Percentiles rank a stretch among this genome's conserved stretches.
Evolutionary conservation across 2,113 vertebrate species (phyloP).

Genomic region (Acrocephalus kingi): DNA sequence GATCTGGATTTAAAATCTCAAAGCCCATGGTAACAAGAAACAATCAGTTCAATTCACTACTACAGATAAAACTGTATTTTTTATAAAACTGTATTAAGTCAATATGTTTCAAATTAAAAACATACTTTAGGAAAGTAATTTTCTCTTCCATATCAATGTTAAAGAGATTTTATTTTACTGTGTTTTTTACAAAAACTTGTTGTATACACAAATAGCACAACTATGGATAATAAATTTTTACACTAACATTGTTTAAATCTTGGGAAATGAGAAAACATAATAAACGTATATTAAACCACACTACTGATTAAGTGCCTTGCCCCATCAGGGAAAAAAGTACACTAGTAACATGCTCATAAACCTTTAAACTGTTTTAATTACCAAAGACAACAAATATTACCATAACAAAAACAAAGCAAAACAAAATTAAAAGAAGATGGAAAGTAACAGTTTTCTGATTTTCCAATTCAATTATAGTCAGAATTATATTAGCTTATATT

Average conservation of each 20-base stretch:
- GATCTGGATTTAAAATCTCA: background rate
- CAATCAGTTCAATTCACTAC: constrained; percentile 37
- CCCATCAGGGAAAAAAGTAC: background rate
- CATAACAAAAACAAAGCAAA: background rate
- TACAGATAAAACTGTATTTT: constrained; percentile 17
- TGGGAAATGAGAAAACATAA: background rate
- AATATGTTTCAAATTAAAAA: constrained; percentile 24
- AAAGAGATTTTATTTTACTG: background rate
- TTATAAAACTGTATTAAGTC: background rate
- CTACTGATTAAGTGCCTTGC: background rate
- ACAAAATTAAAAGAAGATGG: background rate
- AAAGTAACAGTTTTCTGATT: background rate
- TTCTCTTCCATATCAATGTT: background rate
- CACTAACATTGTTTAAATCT: background rate
- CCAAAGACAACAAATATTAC: background rate
- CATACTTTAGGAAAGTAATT: background rate
- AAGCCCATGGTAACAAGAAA: background rate
- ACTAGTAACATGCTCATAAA: background rate
- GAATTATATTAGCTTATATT: background rate
- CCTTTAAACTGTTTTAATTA: background rate
- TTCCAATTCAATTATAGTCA: background rate
- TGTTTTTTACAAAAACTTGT: background rate
- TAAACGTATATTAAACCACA: background rate
- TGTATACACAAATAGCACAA: background rate
- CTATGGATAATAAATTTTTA: background rate